These are phyloP conservation scores for Coluber constrictor DNA, from an alignment of 2,797 vertebrate species.

Conservation along the genomic window DNA sequence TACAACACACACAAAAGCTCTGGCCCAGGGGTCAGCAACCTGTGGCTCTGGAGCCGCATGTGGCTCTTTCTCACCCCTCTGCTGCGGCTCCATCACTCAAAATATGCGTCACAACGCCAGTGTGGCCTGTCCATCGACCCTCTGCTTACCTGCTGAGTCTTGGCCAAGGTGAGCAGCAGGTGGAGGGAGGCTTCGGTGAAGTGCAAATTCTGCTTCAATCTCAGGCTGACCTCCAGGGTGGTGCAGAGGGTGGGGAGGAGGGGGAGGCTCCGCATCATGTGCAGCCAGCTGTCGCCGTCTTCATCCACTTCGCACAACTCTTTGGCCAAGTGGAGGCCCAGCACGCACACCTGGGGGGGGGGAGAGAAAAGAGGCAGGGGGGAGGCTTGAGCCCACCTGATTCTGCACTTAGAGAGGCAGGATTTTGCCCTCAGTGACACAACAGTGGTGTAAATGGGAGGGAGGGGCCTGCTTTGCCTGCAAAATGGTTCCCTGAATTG, in stretches of 20 bases:
- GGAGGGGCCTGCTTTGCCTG: background rate
- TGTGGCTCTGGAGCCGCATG: too few species aligned
- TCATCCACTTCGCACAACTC: constrained; percentile 92
- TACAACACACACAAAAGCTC: background rate
- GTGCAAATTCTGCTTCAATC: constrained; percentile 91
- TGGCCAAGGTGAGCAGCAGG: constrained; percentile 89
- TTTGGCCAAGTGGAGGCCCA: constrained; percentile 92
- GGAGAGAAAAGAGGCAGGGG: too few species aligned
- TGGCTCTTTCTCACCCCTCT: too few species aligned
- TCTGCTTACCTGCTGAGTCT: constrained; percentile 82
- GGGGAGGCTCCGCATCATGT: constrained; percentile 87
- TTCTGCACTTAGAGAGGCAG: background rate
- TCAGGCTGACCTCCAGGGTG: constrained; percentile 89
- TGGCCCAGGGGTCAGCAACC: too few species aligned
- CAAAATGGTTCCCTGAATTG: background rate
- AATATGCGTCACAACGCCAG: too few species aligned
- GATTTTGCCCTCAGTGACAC: background rate
- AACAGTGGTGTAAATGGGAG: background rate
- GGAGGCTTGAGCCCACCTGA: background rate
- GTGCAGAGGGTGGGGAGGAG: constrained; percentile 88
- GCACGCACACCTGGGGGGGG: constrained; percentile 85
- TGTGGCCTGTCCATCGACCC: background rate
- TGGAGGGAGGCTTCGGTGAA: constrained; percentile 93
- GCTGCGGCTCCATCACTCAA: too few species aligned
- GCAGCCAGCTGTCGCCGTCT: constrained; percentile 89